These are phyloP conservation scores for Hetaerina titia DNA, from an alignment of 2,888 invertebrate species.

Conservation along the genomic window DNA sequence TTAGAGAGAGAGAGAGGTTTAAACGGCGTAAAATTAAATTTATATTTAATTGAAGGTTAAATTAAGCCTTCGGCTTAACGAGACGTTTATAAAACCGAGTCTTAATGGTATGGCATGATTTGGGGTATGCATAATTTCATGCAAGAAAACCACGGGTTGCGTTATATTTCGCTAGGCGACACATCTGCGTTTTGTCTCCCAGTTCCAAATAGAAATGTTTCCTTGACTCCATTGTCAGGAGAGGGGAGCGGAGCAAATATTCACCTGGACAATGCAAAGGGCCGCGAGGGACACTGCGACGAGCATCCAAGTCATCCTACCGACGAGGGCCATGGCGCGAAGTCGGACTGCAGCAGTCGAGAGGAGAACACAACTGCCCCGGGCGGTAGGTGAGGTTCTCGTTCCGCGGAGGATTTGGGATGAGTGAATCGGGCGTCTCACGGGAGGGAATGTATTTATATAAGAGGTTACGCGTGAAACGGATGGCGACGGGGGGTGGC, in stretches of 20 bases:
- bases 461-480: background rate
- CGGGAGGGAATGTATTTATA: background rate
- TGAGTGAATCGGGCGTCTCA: background rate
- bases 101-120: no score
- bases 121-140: no score
- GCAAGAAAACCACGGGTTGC: no score
- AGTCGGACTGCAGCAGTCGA: background rate
- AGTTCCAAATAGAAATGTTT: no score
- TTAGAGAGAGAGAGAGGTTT: no score
- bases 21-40: no score
- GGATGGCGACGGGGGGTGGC: background rate
- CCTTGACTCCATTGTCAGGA: no score
- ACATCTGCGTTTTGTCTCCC: no score
- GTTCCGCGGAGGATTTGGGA: background rate
- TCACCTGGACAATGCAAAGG: background rate
- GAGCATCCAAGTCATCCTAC: background rate
- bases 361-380: background rate
- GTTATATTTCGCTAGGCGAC: no score
- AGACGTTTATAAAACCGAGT: no score
- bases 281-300: background rate
- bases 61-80: no score
- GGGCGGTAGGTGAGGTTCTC: background rate
- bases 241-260: background rate
- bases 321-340: background rate
- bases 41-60: no score